phyloP scores from a whole-genome alignment of 2,888 invertebrate genomes.

The Flexamia atlantica region DNA sequence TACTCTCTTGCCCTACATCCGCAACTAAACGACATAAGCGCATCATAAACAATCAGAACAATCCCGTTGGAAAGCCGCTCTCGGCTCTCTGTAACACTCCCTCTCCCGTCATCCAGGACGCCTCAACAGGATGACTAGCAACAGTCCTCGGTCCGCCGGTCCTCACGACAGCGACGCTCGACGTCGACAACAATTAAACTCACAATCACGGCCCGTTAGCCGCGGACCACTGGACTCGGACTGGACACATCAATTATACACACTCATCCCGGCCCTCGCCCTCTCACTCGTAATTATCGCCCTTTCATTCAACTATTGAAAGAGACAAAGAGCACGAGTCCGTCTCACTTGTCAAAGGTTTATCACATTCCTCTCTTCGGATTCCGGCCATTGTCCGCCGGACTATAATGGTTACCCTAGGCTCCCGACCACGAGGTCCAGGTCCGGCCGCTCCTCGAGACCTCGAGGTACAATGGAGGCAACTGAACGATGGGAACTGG shows the following conservation, averaged over 20 bases:
- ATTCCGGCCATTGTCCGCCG: background rate
- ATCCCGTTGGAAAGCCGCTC: background rate
- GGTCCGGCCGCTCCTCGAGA: background rate
- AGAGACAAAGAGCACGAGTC: constrained; percentile 28
- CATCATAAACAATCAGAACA: too few species aligned
- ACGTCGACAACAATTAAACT: background rate
- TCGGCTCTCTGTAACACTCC: background rate
- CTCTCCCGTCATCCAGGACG: background rate
- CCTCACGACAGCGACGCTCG: background rate
- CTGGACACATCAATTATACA: background rate
- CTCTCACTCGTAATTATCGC: background rate
- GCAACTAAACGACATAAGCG: too few species aligned
- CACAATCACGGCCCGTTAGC: background rate
- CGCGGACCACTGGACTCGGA: too few species aligned
- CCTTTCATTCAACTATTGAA: background rate
- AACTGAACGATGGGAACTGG: background rate
- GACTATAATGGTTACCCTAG: background rate
- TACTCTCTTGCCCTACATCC: too few species aligned
- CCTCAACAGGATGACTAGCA: background rate
- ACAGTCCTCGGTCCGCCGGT: background rate
- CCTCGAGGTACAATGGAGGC: background rate
- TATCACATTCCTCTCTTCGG: constrained; percentile 8
- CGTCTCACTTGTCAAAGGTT: background rate
- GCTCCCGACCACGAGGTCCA: background rate
- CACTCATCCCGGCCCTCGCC: background rate